Evolutionary conservation across 64 coral and sea anemone species (phyloP), one percentile per base, ranked within the genome.

Genomic region (Astreopora myriophthalma): DNA sequence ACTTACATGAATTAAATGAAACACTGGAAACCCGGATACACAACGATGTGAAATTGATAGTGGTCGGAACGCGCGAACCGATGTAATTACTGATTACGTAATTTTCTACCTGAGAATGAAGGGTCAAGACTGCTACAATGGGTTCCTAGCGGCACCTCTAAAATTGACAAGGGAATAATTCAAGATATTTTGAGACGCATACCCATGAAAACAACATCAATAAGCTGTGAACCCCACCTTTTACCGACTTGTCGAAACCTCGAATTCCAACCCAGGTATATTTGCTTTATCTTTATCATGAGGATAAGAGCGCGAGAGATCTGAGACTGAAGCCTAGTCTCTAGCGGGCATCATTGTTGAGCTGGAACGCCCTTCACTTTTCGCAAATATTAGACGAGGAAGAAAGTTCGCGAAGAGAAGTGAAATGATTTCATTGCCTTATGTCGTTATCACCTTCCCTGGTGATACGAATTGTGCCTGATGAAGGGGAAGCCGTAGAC

Each of bases 381-480:
- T 48, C 73, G 39, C 79, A 37, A 64, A 63, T 63, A n/a, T 33
- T 3, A 33, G 11, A 83, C 31, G n/a, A 22, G 31, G 19, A 20
- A 32, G 64, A 51, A n/a, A 34, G 37, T 48, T 48, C 63, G 6
- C 38, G 34, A 69, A 69, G 42, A 24, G 83, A 71, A 71, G 31
- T 70, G 64, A 71, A 87, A 70, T 74, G 85, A 87, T 8, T 73
- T 64, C 57, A 70, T 84, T 75, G 86, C 86, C 86, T 23, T 96
- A 96, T 96, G 94, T 87, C 90, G 49, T 79, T 85, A 82, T 67
- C 92, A 64, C 87, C 94, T 60, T 86, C 94, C 46, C 65, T 96
- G 82, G 91, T 96, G 34, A 79, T 96, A 48, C 90, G 94, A 46
- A 96, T 96, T 93, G 87, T 93, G 61, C 90, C 94, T 48, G 90